phyloP scores from a whole-genome alignment of 2,797 vertebrate species.

The Amblyopsis hoosieri region DNA sequence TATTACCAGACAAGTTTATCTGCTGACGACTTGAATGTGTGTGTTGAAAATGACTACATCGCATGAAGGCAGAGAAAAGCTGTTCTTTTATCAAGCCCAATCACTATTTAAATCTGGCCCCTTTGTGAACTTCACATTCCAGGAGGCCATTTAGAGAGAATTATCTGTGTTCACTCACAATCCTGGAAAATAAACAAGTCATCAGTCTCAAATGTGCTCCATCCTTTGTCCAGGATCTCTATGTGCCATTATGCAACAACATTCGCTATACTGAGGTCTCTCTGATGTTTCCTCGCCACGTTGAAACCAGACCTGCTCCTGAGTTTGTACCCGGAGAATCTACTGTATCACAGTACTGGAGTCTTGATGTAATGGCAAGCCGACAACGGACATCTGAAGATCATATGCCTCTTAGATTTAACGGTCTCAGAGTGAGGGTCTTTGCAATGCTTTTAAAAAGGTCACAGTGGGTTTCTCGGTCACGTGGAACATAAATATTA shows the following conservation, averaged over 20 bases:
- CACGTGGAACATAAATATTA: conserved; percentile 27
- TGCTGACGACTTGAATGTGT: neutral
- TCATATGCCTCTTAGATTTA: too few species aligned
- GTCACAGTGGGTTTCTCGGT: conserved; percentile 9
- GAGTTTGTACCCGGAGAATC: conserved; percentile 27
- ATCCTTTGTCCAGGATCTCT: conserved; percentile 47
- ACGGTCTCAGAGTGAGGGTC: too few species aligned
- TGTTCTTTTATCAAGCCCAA: conserved; percentile 47
- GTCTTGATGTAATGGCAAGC: conserved; percentile 5
- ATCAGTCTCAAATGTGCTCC: conserved; percentile 45
- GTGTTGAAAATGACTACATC: conserved; percentile 25
- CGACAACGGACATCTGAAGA: conserved; percentile 9
- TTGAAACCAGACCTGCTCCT: conserved; percentile 14
- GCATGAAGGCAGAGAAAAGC: conserved; percentile 5
- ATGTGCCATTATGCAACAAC: conserved; percentile 42
- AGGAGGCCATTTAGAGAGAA: conserved; percentile 72
- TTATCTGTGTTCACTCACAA: conserved; percentile 63
- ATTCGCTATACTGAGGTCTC: neutral
- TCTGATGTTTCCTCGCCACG: conserved; percentile 14
- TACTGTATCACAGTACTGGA: neutral
- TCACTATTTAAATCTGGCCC: conserved; percentile 59
- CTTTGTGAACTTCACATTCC: conserved; percentile 71
- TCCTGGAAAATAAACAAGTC: conserved; percentile 66
- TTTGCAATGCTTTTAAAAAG: too few species aligned
- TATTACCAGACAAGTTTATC: conserved; percentile 21